Percentiles rank a stretch among this genome's conserved stretches.
phyloP scores from a whole-genome alignment of 2,888 invertebrate genomes.

The Melieria crassipennis region DNA sequence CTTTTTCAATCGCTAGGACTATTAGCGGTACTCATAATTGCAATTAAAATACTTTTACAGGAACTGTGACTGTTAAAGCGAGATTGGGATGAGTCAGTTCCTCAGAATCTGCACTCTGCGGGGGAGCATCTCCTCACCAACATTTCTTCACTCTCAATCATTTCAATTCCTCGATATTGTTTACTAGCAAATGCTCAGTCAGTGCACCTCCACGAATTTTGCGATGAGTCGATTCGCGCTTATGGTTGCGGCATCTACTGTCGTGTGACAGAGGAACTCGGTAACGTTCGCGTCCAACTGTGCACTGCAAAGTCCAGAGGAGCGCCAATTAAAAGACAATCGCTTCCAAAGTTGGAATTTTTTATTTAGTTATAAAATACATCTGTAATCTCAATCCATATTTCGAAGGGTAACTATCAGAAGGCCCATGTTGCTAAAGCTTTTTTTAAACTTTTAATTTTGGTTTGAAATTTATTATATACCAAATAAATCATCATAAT shows the following conservation, averaged over 20 bases:
- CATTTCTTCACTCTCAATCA: slow-evolving; percentile 1
- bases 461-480: too few species aligned
- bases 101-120: slow-evolving; percentile 1
- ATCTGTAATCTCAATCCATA: too few species aligned
- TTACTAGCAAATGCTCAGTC: slow-evolving; percentile 17
- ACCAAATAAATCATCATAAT: too few species aligned
- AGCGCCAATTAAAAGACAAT: slow-evolving; percentile 34
- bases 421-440: too few species aligned
- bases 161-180: slow-evolving; percentile 15
- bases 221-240: slow-evolving; percentile 33
- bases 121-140: background rate
- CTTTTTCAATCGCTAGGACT: slow-evolving; percentile 16
- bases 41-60: slow-evolving; percentile 21
- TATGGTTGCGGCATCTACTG: slow-evolving; percentile 34
- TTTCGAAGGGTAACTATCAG: too few species aligned
- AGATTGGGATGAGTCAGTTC: slow-evolving; percentile 16
- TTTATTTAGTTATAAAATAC: background rate
- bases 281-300: slow-evolving; percentile 6
- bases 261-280: background rate
- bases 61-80: slow-evolving; percentile 14
- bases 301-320: slow-evolving; percentile 32
- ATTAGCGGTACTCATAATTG: background rate
- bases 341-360: slow-evolving; percentile 37
- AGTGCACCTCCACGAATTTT: slow-evolving; percentile 32
- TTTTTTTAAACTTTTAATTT: too few species aligned